Evolutionary conservation across 2,888 invertebrate genomes (phyloP).

Genomic region (Choristoneura rosaceana): DNA sequence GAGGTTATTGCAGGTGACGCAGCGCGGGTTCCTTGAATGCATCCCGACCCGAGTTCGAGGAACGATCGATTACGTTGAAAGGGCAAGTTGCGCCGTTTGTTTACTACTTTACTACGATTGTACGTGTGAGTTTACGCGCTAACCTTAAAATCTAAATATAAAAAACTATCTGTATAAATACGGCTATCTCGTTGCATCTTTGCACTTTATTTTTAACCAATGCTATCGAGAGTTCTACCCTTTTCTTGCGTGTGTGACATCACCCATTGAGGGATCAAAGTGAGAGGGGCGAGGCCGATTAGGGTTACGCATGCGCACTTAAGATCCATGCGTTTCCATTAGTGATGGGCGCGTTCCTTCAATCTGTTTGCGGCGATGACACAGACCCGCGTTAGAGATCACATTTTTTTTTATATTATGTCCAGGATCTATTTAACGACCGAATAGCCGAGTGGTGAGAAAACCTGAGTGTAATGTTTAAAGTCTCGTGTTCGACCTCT

Average conservation of each 20-base stretch:
- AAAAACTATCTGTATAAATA: neutral
- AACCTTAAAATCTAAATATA: neutral
- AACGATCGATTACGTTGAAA: constrained; percentile 41
- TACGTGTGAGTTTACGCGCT: neutral
- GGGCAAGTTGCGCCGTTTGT: constrained; percentile 39
- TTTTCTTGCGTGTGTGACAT: constrained; percentile 53
- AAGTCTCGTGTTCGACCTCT: too few species aligned
- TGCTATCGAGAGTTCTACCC: constrained; percentile 25
- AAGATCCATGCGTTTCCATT: constrained; percentile 28
- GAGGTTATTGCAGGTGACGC: constrained; percentile 28
- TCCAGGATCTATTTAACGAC: too few species aligned
- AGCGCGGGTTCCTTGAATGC: constrained; percentile 28
- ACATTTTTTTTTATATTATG: too few species aligned
- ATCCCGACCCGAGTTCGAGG: constrained; percentile 20
- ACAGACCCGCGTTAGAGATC: neutral
- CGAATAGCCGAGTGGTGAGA: too few species aligned
- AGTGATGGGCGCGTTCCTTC: constrained; percentile 18
- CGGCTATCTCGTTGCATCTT: neutral
- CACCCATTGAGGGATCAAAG: constrained; percentile 59
- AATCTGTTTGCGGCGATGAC: constrained; percentile 9
- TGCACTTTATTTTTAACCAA: neutral
- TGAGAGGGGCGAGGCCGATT: constrained; percentile 59
- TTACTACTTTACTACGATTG: constrained; percentile 24
- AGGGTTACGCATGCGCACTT: constrained; percentile 50
- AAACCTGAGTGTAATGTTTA: too few species aligned